Evolutionary conservation across 2,888 invertebrate species (phyloP), one percentile per base, ranked within the genome.

Genomic region (Caenorhabditis zanzibari): DNA sequence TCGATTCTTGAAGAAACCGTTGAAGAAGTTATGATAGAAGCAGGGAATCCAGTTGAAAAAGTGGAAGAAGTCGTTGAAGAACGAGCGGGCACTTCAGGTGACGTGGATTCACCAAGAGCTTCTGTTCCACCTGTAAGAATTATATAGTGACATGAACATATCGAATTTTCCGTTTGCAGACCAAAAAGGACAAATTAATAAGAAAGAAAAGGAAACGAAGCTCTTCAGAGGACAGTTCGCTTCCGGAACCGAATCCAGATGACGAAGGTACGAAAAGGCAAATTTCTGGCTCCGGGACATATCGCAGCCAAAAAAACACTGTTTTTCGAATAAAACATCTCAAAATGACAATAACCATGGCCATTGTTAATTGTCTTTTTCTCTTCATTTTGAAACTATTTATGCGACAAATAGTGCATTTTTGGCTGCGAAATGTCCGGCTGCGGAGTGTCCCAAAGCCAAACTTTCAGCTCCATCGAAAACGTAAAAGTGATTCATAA

Each of bases 181-280:
- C 32, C 16, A 32, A n/a, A 58, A 61, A 41, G 24, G 24, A 24
- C 2, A 64, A 47, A 9, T 14, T 28, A 32, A 35, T 10, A 7
- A 77, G 28, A 22, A 61, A 28, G 14, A 77, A 63, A 9, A 26
- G 77, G 19, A 77, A 77, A 56, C 44, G 79, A 24, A 71, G 64
- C 12, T 79, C 79, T 4, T 79, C 79, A 3, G 63, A 32, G 2
- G 79, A 71, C 3, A 68, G 68, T 9, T 68, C 68, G n/a, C 44
- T 63, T 28, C 19, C 32, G 5, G 47, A 77, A 14, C 41, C 24
- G 0, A 22, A 0, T n/a, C 44, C 54, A 26, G 54, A 26, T n/a
- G 38, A n/a, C 2, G 52, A 41, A 28, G 38, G 52, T 64, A 7
- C 5, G 4, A 32, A 32, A 7, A 4, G 32, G 4, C 52, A 16